Conservation (phyloP, 2,113 vertebrate genomes). For the Phaetusa simplex region DNA sequence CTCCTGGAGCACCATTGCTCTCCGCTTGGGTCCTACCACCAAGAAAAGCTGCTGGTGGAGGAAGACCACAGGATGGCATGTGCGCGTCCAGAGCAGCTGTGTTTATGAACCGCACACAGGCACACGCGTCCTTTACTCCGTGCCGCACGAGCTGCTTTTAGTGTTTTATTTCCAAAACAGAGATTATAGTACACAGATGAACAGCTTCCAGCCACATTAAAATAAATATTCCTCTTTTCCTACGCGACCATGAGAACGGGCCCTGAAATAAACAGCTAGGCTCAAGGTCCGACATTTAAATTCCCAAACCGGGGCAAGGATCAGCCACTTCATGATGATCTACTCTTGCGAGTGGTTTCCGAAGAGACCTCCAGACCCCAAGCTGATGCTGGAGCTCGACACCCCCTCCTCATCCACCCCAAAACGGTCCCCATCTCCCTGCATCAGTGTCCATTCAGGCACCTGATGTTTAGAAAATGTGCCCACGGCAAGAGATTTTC, state of each 20-base stretch:
- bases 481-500: not conserved
- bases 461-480: not conserved
- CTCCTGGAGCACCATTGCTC: not conserved
- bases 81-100: not conserved
- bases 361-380: not conserved
- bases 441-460: not conserved
- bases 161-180: slow-evolving; percentile 36
- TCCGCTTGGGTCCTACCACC: not conserved
- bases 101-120: not conserved
- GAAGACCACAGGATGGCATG: fast-evolving
- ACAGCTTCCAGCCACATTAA: not conserved
- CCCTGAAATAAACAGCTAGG: not conserved
- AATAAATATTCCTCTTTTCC: not conserved
- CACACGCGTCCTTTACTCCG: not conserved
- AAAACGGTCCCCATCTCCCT: not conserved
- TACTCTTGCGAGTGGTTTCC: not conserved
- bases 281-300: not conserved
- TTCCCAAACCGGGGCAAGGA: not conserved
- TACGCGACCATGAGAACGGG: not conserved
- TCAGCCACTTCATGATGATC: not conserved
- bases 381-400: not conserved
- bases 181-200: not conserved
- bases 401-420: not conserved
- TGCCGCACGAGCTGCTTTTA: not conserved
- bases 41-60: not conserved